Evolutionary conservation across 2,888 invertebrate genomes (phyloP), one percentile per base, ranked within the genome.

Genomic region (Chalcosyrphus nemorum): DNA sequence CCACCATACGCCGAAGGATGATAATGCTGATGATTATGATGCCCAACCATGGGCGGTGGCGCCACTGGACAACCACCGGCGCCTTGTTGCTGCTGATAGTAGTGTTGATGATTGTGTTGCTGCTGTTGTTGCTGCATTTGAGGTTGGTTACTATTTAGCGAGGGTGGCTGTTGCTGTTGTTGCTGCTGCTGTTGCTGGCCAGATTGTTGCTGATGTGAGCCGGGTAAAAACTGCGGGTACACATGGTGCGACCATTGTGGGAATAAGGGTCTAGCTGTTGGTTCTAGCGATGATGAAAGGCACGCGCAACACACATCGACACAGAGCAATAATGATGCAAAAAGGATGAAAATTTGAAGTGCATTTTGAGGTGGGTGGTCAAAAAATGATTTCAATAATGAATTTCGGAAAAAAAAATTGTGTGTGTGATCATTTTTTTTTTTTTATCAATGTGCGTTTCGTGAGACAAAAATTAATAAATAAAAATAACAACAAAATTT

Each of bases 171-270:
- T 11, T 43, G 41, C 11, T 88, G 92, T 54, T 88, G 87, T 9
- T 88, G 91, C 88, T 92, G 92, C 88, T 92, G 92, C 89, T 92
- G 92, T 88, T 92, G 92, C 88, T 92, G 92, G 88, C 91, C 91
- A 91, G 92, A 89, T 91, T 92, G 89, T 89, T 96, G 89, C 89
- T 96, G 96, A 93, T 97, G 97, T 92, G 96, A 95, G 92, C 96
- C 96, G 90, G 97, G 97, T 92, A 97, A 94, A 94, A 97, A 97
- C 94, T 97, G 97, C 89, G 97, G 97, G 93, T 97, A 97, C 90
- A 97, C 97, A 93, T 97, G 97, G 93, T 97, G 97, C 89, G 97
- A 97, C 97, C 97, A 97, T 93, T 97, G 97, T 88, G 97, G 97
- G 93, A 97, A 97, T 92, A 97, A 94, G 89, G 97, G 97, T 91